Conservation (phyloP, 2,797 vertebrate species). For the Pyrocephalus nanus region DNA sequence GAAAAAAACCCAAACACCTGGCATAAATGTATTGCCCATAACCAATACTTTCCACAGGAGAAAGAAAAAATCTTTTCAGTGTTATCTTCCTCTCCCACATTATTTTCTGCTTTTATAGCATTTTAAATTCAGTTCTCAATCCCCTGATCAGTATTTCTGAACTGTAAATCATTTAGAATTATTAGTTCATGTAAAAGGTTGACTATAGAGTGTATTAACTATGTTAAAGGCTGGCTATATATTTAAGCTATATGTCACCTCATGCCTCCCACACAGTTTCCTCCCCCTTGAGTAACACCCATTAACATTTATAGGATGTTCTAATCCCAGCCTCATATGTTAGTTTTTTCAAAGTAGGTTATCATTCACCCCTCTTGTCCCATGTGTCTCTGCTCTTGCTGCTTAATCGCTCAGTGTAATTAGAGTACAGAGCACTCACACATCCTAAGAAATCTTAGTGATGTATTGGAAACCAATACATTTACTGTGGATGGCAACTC, state of each 20-base stretch:
- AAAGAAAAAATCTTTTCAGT: not conserved
- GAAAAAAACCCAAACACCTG: not conserved
- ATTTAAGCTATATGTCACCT: slow-evolving; percentile 48
- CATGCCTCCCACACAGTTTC: not conserved
- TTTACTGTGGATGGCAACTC: not conserved
- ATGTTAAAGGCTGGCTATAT: slow-evolving; percentile 29
- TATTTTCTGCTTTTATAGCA: not conserved
- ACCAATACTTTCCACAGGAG: not conserved
- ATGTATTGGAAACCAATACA: not conserved
- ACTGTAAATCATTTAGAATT: slow-evolving; percentile 25
- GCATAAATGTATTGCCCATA: not conserved
- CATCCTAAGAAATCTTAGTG: not conserved
- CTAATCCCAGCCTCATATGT: slow-evolving; percentile 14
- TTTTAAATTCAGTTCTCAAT: not conserved
- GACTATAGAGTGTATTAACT: slow-evolving; percentile 7
- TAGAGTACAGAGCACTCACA: not conserved
- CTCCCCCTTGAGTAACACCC: slow-evolving; percentile 7
- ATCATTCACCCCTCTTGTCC: slow-evolving; percentile 34
- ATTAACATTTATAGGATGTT: slow-evolving; percentile 56
- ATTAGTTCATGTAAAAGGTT: slow-evolving; percentile 32
- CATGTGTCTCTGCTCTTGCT: not conserved
- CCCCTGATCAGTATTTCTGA: slow-evolving; percentile 37
- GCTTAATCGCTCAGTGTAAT: slow-evolving; percentile 10
- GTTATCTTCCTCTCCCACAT: not conserved
- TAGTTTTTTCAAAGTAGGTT: slow-evolving; percentile 33